Conservation (phyloP, 2,113 vertebrate genomes). For the Struthio camelus region DNA sequence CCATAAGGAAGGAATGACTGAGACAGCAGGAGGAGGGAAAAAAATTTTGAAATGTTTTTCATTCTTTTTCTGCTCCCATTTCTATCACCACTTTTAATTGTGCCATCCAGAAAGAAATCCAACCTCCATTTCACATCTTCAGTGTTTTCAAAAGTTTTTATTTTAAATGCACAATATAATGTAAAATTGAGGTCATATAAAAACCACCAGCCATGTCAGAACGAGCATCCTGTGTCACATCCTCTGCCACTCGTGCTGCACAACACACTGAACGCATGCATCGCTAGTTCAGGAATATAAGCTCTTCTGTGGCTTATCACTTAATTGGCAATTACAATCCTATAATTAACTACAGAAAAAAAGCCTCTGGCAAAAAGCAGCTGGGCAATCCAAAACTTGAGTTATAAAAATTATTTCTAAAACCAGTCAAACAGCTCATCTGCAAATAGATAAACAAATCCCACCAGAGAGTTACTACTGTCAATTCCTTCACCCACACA, state of each 20-base stretch:
- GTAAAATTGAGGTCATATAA: background rate
- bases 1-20: background rate
- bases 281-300: conserved; percentile 2
- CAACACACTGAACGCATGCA: background rate
- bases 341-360: conserved; percentile 57
- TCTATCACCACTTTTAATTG: background rate
- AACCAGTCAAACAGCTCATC: background rate
- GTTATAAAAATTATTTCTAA: background rate
- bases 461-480: background rate
- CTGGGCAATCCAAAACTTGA: conserved; percentile 11
- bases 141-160: background rate
- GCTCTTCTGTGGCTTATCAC: conserved; percentile 39
- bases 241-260: background rate
- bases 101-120: background rate
- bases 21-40: background rate
- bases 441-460: background rate
- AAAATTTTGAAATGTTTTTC: background rate
- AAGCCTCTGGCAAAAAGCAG: conserved; percentile 26
- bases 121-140: background rate
- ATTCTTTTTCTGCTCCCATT: background rate
- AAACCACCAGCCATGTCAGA: background rate
- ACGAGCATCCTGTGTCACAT: background rate
- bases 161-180: background rate
- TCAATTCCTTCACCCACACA: background rate
- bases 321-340: conserved; percentile 67